Evolutionary conservation across 1,140 invertebrate species (phyloP).

Genomic region (Rhizoglyphus robini): DNA sequence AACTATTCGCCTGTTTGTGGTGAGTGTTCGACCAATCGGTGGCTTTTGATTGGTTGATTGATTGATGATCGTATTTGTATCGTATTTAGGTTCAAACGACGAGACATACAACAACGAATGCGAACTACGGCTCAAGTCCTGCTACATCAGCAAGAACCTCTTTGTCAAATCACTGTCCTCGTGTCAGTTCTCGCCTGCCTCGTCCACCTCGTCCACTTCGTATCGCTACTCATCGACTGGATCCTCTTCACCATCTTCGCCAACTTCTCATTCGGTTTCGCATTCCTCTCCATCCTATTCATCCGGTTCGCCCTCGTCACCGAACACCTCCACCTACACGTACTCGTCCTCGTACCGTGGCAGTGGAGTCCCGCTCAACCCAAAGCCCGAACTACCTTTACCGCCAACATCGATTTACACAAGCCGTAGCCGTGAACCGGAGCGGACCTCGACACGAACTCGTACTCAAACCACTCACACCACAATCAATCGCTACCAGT

Average conservation of each 20-base stretch:
- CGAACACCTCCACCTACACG: not conserved
- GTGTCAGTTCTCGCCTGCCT: slow-evolving; percentile 10
- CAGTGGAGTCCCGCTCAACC: no score
- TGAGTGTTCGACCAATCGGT: slow-evolving; percentile 27
- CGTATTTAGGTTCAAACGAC: slow-evolving; percentile 40
- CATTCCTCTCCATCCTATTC: not conserved
- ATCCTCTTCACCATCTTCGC: not conserved
- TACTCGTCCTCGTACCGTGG: not conserved
- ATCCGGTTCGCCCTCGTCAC: not conserved
- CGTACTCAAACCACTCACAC: not conserved
- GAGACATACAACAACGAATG: slow-evolving; percentile 54
- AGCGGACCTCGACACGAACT: not conserved
- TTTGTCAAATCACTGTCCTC: slow-evolving; percentile 11
- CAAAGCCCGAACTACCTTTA: not conserved
- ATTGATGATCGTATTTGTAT: not conserved
- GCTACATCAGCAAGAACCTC: slow-evolving; percentile 29
- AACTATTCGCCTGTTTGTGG: slow-evolving; percentile 28
- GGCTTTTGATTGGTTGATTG: no score
- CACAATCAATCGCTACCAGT: not conserved
- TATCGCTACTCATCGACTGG: not conserved
- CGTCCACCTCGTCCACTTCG: not conserved
- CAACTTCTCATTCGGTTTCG: not conserved
- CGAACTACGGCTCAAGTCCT: slow-evolving; percentile 51
- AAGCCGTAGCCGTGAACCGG: no score
- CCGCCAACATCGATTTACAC: not conserved